Conservation (phyloP, 2,888 invertebrate species). For the Cylloceria caligata region DNA sequence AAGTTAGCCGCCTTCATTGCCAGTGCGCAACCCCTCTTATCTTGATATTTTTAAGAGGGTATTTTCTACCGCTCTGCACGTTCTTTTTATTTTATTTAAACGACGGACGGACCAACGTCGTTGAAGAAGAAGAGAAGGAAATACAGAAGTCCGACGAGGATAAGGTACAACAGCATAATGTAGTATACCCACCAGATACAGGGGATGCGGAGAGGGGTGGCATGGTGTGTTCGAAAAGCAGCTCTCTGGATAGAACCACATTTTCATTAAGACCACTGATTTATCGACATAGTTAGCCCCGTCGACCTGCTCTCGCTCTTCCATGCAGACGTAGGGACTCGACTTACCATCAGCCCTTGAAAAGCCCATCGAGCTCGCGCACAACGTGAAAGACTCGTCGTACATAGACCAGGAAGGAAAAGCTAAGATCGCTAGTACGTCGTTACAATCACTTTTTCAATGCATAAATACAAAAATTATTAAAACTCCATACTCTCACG, state of each 20-base stretch:
- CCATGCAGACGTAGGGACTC: constrained; percentile 50
- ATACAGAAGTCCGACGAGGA: constrained; percentile 53
- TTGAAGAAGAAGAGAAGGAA: constrained; percentile 46
- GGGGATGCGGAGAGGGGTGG: constrained; percentile 52
- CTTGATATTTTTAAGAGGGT: constrained; percentile 78
- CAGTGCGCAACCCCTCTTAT: constrained; percentile 72
- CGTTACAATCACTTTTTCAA: constrained; percentile 9
- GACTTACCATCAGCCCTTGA: constrained; percentile 50
- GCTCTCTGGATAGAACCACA: constrained; percentile 76
- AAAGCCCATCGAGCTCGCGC: constrained; percentile 54
- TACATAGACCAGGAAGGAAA: constrained; percentile 15
- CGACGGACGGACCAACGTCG: constrained; percentile 55
- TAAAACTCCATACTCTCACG: too few species aligned
- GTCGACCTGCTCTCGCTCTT: constrained; percentile 74
- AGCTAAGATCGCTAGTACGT: background rate
- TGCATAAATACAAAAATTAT: constrained; percentile 12
- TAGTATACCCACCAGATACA: constrained; percentile 39
- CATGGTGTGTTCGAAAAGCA: constrained; percentile 72
- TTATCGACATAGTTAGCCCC: constrained; percentile 79
- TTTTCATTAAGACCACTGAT: constrained; percentile 80
- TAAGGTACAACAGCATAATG: constrained; percentile 38
- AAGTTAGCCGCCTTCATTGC: constrained; percentile 67
- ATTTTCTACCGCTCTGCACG: constrained; percentile 72
- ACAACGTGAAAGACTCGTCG: constrained; percentile 28
- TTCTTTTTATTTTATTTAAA: constrained; percentile 76